A percentile compares a stretch with the other conserved stretches of the same genome.
Evolutionary conservation across 92 coral and sea anemone species (phyloP).

Genomic region (Epizoanthus stellaris): DNA sequence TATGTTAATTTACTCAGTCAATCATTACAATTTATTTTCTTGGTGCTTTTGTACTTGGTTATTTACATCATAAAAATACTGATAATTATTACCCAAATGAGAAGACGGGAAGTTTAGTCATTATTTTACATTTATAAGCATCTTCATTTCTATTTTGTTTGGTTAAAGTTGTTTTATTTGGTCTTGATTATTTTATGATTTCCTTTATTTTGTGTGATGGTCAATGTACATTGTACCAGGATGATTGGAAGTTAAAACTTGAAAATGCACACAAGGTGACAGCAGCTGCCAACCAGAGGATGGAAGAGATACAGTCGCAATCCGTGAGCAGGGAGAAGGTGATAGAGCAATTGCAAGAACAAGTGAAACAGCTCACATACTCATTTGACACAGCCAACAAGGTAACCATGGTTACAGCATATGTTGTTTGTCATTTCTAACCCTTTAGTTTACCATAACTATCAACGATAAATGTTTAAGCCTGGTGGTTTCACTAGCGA

Average conservation of each 20-base stretch:
- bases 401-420: constrained; percentile 13
- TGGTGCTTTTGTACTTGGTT: too few relatives aligned
- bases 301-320: constrained; percentile 67
- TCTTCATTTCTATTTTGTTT: too few relatives aligned
- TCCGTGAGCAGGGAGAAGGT: constrained; percentile 54
- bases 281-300: constrained; percentile 63
- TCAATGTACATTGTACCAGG: constrained; percentile 20
- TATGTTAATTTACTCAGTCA: too few relatives aligned
- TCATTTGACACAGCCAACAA: constrained; percentile 75
- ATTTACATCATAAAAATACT: too few relatives aligned
- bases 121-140: too few relatives aligned
- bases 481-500: too few relatives aligned
- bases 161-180: not conserved
- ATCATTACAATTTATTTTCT: too few relatives aligned
- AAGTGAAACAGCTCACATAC: constrained; percentile 62
- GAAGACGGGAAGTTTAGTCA: too few relatives aligned
- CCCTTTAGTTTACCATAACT: not conserved
- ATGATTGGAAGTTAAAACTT: constrained; percentile 57
- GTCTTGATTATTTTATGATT: not conserved
- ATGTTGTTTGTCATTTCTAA: not conserved
- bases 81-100: too few relatives aligned
- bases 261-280: constrained; percentile 73
- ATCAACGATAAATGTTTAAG: too few relatives aligned
- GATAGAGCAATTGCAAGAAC: constrained; percentile 62
- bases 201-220: not conserved